Base-by-base conservation (phyloP, 2,113 vertebrate species). In the Muntiacus muntjak region DNA sequence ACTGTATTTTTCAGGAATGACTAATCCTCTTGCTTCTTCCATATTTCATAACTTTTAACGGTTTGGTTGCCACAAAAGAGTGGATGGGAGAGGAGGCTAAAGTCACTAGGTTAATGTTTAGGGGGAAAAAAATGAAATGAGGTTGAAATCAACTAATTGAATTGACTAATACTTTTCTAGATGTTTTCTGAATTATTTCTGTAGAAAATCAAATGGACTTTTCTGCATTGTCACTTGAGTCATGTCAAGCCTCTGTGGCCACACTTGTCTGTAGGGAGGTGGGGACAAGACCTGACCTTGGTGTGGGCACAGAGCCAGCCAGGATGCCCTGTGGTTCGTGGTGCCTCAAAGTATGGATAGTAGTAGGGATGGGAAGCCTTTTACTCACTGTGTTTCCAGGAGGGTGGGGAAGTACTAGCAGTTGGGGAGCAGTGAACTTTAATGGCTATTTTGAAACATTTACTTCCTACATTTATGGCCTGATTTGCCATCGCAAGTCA, bases 141-240 rank as follows among this genome's bases (percentile, higher is more conserved):
- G 54, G 28, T 36, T 87, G 52, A 94, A 93, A 28, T 85, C 78
- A 85, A 92, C 86, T 71, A 71, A 23, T 23, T 36, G n/a, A 71
- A 71, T 71, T 30, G 55, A 25, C 45, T 26, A 7, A 21, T 87
- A 28, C 40, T 19, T 57, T 94, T 82, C 74, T 82, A 88, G 86
- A 36, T 15, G 25, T 85, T 95, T 89, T 89, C 40, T 55, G 45
- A 81, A 87, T 93, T 94, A 45, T 57, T 88, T 78, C 58, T 76
- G 0, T 82, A 83, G 81, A 86, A 91, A 87, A 52, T 26, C 9
- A 52, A 40, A 28, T 94, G 12, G 40, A 12, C 28, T 74, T 16
- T 94, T 71, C 86, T 91, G 43, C 45, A 23, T 76, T 88, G 88
- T 58, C 26, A 15, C 12, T 17, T 13, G 50, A 62, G 21, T 84